Base-by-base conservation (phyloP, 2,888 invertebrate species). In the Ectemnius continuus region DNA sequence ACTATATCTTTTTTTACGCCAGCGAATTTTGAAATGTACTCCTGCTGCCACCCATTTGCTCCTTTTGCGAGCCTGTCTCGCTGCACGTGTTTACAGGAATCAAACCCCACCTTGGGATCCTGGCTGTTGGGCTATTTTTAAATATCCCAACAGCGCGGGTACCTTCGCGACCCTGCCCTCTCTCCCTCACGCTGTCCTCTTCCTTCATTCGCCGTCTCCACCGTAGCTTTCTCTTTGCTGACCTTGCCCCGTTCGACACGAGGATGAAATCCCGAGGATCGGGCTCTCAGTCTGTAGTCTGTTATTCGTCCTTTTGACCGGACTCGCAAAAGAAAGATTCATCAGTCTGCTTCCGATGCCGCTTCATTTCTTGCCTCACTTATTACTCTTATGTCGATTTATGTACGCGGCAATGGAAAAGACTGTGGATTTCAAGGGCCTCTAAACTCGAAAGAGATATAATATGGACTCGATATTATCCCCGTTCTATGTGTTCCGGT, bases 31-130 rank as follows among this genome's bases (percentile, higher is more conserved):
- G 23, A 14, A 28, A 45, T 20, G 57, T 48, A 59, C 68, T 13
- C 61, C 18, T 56, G 47, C 20, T 58, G 5, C 64, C 20, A 16
- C 28, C 46, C 8, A 56, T 46, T 70, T 80, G 73, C 64, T 85
- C 68, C 62, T 79, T 83, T 82, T 80, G 78, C 73, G 70, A 79
- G 70, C 75, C 76, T 78, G 63, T 75, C 73, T 70, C 66, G 74
- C 61, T 70, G 74, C 74, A 73, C 76, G 68, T 84, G 82, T 84
- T 85, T 85, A 83, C 84, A 83, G 80, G 85, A 84, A 83, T 76
- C 81, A 71, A 74, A 73, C 64, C 63, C 75, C 79, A 61, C 67
- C 78, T 70, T 79, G 85, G 85, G 82, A 83, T 75, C 75, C 82
- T 79, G 73, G 74, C 69, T 74, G 36, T 36, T 81, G 58, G 75